A percentile compares a stretch with the other conserved stretches of the same genome.
Conservation (phyloP, 2,797 vertebrate species). For the Odontamblyopus lacepedii region DNA sequence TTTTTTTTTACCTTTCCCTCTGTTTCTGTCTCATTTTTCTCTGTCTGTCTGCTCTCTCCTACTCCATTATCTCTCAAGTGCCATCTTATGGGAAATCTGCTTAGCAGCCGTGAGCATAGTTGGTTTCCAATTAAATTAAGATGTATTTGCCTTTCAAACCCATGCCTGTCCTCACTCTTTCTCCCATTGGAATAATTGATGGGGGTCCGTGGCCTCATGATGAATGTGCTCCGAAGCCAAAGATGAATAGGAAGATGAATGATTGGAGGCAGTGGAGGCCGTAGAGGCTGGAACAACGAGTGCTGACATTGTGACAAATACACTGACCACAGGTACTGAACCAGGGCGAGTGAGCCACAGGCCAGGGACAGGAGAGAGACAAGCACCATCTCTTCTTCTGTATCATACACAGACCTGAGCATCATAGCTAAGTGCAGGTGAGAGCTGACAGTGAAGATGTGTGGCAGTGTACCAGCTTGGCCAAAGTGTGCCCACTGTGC, state of each 20-base stretch:
- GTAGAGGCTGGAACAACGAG: slow-evolving; percentile 64
- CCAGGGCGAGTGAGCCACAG: slow-evolving; percentile 67
- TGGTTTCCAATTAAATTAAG: slow-evolving; percentile 85
- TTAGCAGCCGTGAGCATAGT: slow-evolving; percentile 69
- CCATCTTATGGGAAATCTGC: slow-evolving; percentile 71
- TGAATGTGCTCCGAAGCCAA: slow-evolving; percentile 74
- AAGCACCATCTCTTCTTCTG: slow-evolving; percentile 38
- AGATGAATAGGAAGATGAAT: slow-evolving; percentile 86
- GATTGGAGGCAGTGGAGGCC: slow-evolving; percentile 66
- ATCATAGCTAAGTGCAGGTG: slow-evolving; percentile 64
- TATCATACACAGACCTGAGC: slow-evolving; percentile 57
- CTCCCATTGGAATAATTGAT: slow-evolving; percentile 82
- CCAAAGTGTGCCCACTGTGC: slow-evolving; percentile 22
- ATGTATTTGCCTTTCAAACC: slow-evolving; percentile 84
- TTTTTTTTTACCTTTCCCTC: slow-evolving; percentile 24
- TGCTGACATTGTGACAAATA: slow-evolving; percentile 85
- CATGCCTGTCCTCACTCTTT: slow-evolving; percentile 63
- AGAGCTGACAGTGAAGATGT: slow-evolving; percentile 51
- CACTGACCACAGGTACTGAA: slow-evolving; percentile 73
- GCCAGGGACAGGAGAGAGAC: slow-evolving; percentile 42
- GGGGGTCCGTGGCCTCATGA: slow-evolving; percentile 77
- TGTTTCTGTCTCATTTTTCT: slow-evolving; percentile 26
- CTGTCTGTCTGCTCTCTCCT: slow-evolving; percentile 30
- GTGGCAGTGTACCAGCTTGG: slow-evolving; percentile 38
- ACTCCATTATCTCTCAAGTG: slow-evolving; percentile 46